Evolutionary conservation across 2,113 vertebrate species (phyloP).

Genomic region (Hemichromis elongatus): DNA sequence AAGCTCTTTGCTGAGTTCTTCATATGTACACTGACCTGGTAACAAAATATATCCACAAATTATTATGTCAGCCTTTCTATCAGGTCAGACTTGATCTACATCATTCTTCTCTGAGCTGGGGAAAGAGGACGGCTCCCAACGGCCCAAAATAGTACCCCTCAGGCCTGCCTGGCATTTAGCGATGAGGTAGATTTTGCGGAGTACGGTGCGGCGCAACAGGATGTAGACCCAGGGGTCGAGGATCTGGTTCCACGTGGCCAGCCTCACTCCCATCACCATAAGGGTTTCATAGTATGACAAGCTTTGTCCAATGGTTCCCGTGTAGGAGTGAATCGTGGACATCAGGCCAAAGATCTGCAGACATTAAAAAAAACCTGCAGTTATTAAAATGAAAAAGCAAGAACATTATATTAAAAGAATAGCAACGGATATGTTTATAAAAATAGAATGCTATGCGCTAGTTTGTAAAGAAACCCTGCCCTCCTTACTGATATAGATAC

Average conservation of each 20-base stretch:
- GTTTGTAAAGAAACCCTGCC: not conserved
- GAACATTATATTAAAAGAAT: not conserved
- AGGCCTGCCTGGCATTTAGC: constrained; percentile 62
- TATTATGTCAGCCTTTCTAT: not conserved
- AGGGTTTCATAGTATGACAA: constrained; percentile 60
- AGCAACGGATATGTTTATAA: not conserved
- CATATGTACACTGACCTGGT: not conserved
- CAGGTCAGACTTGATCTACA: constrained; percentile 66
- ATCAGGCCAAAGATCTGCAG: constrained; percentile 69
- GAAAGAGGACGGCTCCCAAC: constrained; percentile 79
- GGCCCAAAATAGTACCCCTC: constrained; percentile 59
- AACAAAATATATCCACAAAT: not conserved
- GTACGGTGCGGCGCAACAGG: constrained; percentile 81
- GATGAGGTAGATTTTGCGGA: constrained; percentile 79
- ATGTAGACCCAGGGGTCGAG: constrained; percentile 92
- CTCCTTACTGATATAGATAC: not conserved
- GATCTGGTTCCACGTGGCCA: constrained; percentile 90
- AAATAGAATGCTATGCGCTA: not conserved
- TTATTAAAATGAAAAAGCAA: not conserved
- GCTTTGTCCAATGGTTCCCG: constrained; percentile 31
- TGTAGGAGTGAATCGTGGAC: constrained; percentile 59
- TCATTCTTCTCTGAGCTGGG: constrained; percentile 76
- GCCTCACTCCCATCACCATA: constrained; percentile 78
- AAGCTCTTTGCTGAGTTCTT: not conserved
- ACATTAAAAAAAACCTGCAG: not conserved